Percentiles rank a stretch among this genome's conserved stretches.
These are phyloP conservation scores for Galeopterus variegatus DNA, from an alignment of 2,113 vertebrate genomes.

Conservation along the genomic window DNA sequence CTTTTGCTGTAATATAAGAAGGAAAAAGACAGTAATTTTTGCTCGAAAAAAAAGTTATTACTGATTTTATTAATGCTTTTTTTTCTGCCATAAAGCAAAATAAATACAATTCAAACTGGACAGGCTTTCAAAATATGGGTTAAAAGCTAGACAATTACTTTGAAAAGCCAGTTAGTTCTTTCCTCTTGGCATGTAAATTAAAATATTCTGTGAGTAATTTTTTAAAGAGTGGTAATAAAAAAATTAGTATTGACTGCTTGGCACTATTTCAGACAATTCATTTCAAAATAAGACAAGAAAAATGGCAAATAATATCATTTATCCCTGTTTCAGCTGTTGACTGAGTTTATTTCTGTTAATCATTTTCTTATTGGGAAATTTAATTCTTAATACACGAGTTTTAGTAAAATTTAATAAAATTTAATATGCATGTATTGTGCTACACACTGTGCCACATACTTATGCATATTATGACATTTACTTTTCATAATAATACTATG, in stretches of 20 bases:
- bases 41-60: slow-evolving; percentile 39
- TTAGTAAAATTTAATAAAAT: background rate
- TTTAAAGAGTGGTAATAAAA: slow-evolving; percentile 34
- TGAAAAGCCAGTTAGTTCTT: slow-evolving; percentile 28
- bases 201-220: slow-evolving; percentile 21
- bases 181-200: slow-evolving; percentile 4
- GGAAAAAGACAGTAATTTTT: background rate
- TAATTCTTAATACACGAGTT: background rate
- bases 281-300: slow-evolving; percentile 44
- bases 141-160: background rate
- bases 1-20: slow-evolving; percentile 49
- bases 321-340: slow-evolving; percentile 6
- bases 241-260: background rate
- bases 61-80: slow-evolving; percentile 45
- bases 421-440: background rate
- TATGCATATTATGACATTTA: background rate
- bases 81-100: slow-evolving; percentile 45
- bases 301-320: background rate
- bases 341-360: slow-evolving; percentile 43
- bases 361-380: slow-evolving; percentile 39
- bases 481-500: background rate
- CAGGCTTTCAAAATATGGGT: slow-evolving; percentile 11
- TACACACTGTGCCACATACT: background rate
- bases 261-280: slow-evolving; percentile 19
- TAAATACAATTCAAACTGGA: slow-evolving; percentile 38